Percentiles rank a stretch among this genome's conserved stretches.
Conservation (phyloP, 2,888 invertebrate genomes). For the Alloscopus bannaensis region DNA sequence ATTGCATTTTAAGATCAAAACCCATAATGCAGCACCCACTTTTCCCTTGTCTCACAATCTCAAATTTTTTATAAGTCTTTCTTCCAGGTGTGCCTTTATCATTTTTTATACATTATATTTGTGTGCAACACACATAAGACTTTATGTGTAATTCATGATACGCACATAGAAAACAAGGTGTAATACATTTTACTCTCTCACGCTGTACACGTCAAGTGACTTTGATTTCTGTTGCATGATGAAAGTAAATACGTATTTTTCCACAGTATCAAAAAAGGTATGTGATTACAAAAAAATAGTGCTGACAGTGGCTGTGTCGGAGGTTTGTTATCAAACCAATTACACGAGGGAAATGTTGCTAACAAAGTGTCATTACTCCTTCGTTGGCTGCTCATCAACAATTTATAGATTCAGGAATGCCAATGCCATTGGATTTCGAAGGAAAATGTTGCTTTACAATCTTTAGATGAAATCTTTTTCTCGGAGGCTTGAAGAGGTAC, state of each 20-base stretch:
- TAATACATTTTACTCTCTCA: not conserved
- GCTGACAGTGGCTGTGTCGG: slow-evolving; percentile 28
- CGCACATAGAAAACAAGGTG: not conserved
- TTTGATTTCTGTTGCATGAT: no score
- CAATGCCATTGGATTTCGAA: slow-evolving; percentile 17
- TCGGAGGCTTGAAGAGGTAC: no score
- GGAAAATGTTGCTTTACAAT: slow-evolving; percentile 1
- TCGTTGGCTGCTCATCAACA: slow-evolving; percentile 7
- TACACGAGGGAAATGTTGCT: slow-evolving; percentile 36
- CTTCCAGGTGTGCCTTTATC: no score
- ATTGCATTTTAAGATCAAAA: slow-evolving; percentile 15
- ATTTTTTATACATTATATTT: no score
- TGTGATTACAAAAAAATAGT: slow-evolving; percentile 17
- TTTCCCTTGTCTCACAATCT: slow-evolving; percentile 18
- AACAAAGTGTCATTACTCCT: slow-evolving; percentile 34
- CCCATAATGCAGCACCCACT: no score
- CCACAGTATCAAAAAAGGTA: slow-evolving; percentile 4
- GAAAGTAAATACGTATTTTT: no score
- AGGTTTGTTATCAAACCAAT: slow-evolving; percentile 46
- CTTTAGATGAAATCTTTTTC: not conserved
- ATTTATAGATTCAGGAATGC: slow-evolving; percentile 24
- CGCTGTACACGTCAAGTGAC: no score
- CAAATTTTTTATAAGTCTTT: no score
- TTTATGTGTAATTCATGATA: not conserved
- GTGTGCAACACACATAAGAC: no score